Conservation (phyloP, 2,113 vertebrate genomes). For the Cephalopterus ornatus region DNA sequence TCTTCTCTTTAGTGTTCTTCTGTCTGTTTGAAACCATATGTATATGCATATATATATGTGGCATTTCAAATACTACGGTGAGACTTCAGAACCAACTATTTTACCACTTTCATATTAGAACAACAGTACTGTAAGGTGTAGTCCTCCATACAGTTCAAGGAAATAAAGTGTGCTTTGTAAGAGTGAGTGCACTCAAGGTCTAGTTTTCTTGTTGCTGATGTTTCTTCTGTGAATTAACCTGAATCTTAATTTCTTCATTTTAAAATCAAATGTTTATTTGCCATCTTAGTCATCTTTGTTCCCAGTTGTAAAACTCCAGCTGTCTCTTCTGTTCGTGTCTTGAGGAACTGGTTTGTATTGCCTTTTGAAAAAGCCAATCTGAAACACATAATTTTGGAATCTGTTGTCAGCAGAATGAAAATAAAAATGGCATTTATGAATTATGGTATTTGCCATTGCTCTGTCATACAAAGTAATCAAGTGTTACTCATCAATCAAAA, state of each 20-base stretch:
- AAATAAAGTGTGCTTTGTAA: neutral
- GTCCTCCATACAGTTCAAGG: neutral
- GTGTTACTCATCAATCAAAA: neutral
- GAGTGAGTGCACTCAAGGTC: neutral
- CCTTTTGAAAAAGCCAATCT: constrained; percentile 94
- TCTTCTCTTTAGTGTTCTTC: constrained; percentile 66
- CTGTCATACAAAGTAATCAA: neutral
- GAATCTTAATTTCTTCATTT: constrained; percentile 31
- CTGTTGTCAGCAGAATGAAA: neutral
- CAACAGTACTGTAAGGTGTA: neutral
- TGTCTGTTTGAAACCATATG: constrained; percentile 1
- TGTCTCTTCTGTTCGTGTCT: constrained; percentile 79
- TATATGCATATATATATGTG: neutral
- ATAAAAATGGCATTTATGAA: neutral
- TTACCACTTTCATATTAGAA: neutral
- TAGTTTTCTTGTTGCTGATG: constrained; percentile 1
- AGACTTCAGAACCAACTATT: neutral
- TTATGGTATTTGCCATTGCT: neutral
- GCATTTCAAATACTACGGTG: neutral
- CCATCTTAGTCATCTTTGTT: constrained; percentile 62
- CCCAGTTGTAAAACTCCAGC: constrained; percentile 87
- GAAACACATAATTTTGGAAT: constrained; percentile 63
- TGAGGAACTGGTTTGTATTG: constrained; percentile 72
- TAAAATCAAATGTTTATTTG: constrained; percentile 45
- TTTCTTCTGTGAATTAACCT: constrained; percentile 33